Base-by-base conservation (phyloP, 2,797 vertebrate genomes). In the Meda fulgida region DNA sequence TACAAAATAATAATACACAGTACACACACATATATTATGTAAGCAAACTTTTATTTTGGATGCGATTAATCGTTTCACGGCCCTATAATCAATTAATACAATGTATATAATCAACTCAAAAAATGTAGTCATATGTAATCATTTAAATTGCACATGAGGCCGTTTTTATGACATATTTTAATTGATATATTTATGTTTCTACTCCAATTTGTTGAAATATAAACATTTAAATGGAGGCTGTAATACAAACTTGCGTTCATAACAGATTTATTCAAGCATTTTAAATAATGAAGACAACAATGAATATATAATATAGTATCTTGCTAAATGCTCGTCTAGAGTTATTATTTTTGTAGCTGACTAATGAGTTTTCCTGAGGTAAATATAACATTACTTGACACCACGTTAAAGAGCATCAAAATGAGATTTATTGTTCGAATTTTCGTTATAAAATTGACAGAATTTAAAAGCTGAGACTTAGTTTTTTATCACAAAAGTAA, bases 281-380 rank as follows among this genome's bases (percentile, higher is more conserved):
- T n/a, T 43, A 40, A 71, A n/a, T 71, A 71, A 70, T 40, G 36
- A 40, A 40, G 36, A 70, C 5, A n/a, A 67, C 65, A 36, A 21
- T 70, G 36, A 70, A 70, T 40, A 40, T 70, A 70, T 63, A 26
- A 26, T 26, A n/a, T 67, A 36, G 34, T 69, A 70, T 70, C 36
- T 70, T 36, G 31, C 7, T 9, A 66, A 21, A 67, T 67, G 65
- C 66, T 36, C 4, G 19, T 67, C 51, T 53, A 21, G 2, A 19
- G 48, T 34, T 19, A 4, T 66, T 36, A 38, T 21, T 53, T 4
- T 6, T 48, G 16, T n/a, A 4, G 21, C 21, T n/a, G 7, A 21
- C 51, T 53, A 53, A 3, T 21, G 21, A 58, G 53, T 58, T 58
- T 23, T 58, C 53, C 21, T 58, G 10, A 60, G 23, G 10, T 60